Evolutionary conservation across 2,113 vertebrate genomes (phyloP).

Genomic region (Notothenia rossii): DNA sequence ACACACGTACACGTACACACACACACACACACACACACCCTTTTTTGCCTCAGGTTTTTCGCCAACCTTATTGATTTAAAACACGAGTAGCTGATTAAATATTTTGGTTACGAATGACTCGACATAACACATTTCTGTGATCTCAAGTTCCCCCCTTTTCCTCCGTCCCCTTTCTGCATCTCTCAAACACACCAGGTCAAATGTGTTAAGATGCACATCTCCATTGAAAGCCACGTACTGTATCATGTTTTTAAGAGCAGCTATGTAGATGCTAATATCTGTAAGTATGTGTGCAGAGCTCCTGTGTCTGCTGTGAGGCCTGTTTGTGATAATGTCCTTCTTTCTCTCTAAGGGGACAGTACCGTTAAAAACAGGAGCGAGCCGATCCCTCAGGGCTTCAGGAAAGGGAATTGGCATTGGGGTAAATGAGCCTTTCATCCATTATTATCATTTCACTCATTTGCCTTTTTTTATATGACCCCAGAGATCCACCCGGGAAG

Average conservation of each 20-base stretch:
- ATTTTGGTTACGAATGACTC: neutral
- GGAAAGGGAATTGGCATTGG: constrained; percentile 89
- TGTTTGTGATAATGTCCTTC: constrained; percentile 82
- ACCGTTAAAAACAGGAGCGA: constrained; percentile 88
- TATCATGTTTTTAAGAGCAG: constrained; percentile 38
- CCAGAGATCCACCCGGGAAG: constrained; percentile 70
- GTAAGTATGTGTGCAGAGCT: constrained; percentile 60
- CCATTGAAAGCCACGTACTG: constrained; percentile 10
- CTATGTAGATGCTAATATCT: constrained; percentile 49
- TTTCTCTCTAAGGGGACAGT: constrained; percentile 88
- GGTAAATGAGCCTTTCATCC: constrained; percentile 87
- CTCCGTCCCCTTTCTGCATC: constrained; percentile 44
- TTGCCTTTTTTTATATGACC: constrained; percentile 61
- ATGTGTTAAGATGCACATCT: constrained; percentile 22
- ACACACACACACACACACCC: neutral
- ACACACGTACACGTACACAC: constrained; percentile 2
- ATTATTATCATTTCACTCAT: constrained; percentile 72
- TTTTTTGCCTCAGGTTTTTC: constrained; percentile 6
- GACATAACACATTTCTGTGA: constrained; percentile 4
- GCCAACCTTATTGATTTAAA: neutral
- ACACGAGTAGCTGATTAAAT: constrained; percentile 1
- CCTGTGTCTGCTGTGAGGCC: constrained; percentile 70
- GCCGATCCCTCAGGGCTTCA: constrained; percentile 87
- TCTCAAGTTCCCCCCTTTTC: constrained; percentile 32
- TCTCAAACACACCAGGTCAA: neutral